Evolutionary conservation across 2,888 invertebrate genomes (phyloP), one percentile per base, ranked within the genome.

Genomic region (Hemicrepidius hirtus): DNA sequence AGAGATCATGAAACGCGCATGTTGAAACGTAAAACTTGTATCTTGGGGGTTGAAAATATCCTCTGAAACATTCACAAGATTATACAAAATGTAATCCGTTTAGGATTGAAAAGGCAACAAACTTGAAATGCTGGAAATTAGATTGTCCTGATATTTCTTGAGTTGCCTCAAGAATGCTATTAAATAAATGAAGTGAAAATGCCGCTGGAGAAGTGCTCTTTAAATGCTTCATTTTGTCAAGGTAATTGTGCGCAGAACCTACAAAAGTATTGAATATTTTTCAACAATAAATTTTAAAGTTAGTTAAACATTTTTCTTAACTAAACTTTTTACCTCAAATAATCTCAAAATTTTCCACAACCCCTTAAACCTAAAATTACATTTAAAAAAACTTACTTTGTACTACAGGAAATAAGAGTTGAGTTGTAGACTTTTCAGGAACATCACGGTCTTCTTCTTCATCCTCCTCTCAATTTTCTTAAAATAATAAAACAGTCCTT

Each of bases 401-500:
- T 6, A 20, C 4, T 1, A 20, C 2, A 46, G 3, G 7, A 46
- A 18, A 6, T 10, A 46, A 40, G 13, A 40, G 1, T 20, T 18
- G 46, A 53, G 24, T 13, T 28, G 24, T 0, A 28, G 50, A 18
- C 5, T 28, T 20, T 32, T n/a, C 2, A 6, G 20, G 46, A 18
- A 46, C 16, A 18, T 20, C 32, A 55, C 32, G 49, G 9, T 41
- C 13, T 13, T 44, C 44, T 21, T 44, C 44, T 53, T 20, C n/a
- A n/a, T n/a, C n/a, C n/a, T 24, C n/a, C 12, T 16, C 10, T 50
- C 55, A 12, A 7, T 18, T 9, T 41, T 60, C 24, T 60, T 35
- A 35, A 63, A 68, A 68, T 68, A 68, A 62, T 57, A 40, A n/a
- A 67, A 68, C 60, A 35, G 59, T 50, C 50, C 57, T 5, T 46